Conservation (phyloP, 1,140 invertebrate genomes). For the Aphelenchoides fujianensis region DNA sequence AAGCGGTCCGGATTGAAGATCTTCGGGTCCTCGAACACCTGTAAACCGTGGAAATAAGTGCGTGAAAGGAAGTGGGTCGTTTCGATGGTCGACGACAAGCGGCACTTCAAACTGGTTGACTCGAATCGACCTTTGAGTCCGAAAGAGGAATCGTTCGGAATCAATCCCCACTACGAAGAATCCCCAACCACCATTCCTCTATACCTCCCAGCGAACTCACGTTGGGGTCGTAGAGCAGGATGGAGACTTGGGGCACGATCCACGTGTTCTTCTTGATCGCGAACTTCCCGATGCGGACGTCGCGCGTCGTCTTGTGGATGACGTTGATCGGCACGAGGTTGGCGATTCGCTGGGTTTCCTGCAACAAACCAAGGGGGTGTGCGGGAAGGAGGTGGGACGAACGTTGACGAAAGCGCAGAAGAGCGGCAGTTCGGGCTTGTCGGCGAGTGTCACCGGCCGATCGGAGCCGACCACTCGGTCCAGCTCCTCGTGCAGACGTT, state of each 20-base stretch:
- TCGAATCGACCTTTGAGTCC: too few species aligned
- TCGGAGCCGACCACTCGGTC: constrained; percentile 25
- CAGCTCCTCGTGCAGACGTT: constrained; percentile 25
- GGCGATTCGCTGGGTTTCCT: constrained; percentile 17
- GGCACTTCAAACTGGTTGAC: background rate
- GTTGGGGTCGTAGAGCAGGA: constrained; percentile 20
- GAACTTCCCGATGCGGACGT: constrained; percentile 9
- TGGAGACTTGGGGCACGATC: constrained; percentile 12
- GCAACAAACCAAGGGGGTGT: too few species aligned
- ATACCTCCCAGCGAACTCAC: background rate
- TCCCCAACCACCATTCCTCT: too few species aligned
- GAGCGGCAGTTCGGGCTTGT: constrained; percentile 24
- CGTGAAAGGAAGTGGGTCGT: too few species aligned
- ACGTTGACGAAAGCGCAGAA: constrained; percentile 3
- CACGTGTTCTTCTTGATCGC: constrained; percentile 1
- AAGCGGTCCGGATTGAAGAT: constrained; percentile 69
- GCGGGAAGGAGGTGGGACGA: too few species aligned
- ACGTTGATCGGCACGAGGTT: constrained; percentile 26
- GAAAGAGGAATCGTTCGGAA: too few species aligned
- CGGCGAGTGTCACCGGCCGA: constrained; percentile 21
- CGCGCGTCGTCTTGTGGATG: background rate
- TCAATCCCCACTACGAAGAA: too few species aligned
- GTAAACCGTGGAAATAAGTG: background rate
- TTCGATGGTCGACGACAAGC: background rate
- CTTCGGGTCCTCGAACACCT: constrained; percentile 15